These are phyloP conservation scores for Sebastes cheni DNA, from an alignment of 2,797 vertebrate genomes.

Conservation along the genomic window DNA sequence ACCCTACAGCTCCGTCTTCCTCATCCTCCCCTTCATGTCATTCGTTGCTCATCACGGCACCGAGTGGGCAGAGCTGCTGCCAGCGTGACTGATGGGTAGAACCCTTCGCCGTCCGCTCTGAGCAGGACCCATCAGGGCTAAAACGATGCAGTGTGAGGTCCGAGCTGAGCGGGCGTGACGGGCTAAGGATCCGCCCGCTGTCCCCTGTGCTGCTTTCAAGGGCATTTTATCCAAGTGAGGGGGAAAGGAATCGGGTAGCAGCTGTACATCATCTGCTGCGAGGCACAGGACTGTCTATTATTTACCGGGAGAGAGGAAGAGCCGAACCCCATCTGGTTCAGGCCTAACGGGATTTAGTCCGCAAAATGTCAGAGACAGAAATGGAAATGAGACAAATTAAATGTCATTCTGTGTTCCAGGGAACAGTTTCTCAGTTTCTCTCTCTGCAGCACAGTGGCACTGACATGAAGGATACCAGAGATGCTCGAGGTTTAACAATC, in stretches of 20 bases:
- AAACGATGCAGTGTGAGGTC: conserved; percentile 32
- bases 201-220: conserved; percentile 56
- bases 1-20: background rate
- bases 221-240: conserved; percentile 43
- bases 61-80: background rate
- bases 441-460: background rate
- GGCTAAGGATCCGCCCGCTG: conserved; percentile 35
- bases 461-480: background rate
- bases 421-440: background rate
- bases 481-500: background rate
- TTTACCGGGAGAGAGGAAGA: background rate
- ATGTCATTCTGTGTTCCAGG: background rate
- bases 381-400: background rate
- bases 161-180: conserved; percentile 39
- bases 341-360: background rate
- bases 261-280: conserved; percentile 40
- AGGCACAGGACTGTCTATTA: conserved; percentile 15
- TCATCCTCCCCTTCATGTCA: background rate
- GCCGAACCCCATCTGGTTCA: conserved; percentile 8
- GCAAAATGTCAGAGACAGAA: conserved; percentile 3
- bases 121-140: conserved; percentile 16
- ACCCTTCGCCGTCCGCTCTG: conserved; percentile 21
- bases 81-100: conserved; percentile 47
- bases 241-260: conserved; percentile 23
- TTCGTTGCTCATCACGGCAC: conserved; percentile 24